These are phyloP conservation scores for Criorhina ranunculi DNA, from an alignment of 2,888 invertebrate genomes.

Conservation along the genomic window DNA sequence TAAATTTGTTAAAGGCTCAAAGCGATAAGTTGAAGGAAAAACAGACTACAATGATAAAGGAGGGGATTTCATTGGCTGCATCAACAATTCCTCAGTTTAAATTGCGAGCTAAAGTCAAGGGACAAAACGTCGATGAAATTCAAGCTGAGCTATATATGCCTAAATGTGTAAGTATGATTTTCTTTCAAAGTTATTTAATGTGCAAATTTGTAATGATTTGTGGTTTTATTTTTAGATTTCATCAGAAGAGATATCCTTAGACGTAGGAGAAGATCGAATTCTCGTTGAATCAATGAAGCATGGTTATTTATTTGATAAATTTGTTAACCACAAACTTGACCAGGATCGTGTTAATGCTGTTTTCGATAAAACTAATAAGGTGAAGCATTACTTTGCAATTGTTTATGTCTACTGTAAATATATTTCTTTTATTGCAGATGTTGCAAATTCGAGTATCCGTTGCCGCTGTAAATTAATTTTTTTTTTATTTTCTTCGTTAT, in stretches of 20 bases:
- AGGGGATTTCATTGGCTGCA: constrained; percentile 79
- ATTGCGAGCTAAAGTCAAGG: constrained; percentile 86
- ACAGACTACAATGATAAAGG: constrained; percentile 76
- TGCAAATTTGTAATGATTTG: not conserved
- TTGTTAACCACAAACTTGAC: constrained; percentile 88
- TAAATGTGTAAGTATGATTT: constrained; percentile 81
- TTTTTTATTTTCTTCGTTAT: not conserved
- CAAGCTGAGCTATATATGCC: constrained; percentile 84
- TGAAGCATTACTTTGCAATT: constrained; percentile 78
- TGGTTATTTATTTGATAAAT: constrained; percentile 89
- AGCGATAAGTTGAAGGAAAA: constrained; percentile 78
- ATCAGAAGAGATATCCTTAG: constrained; percentile 87
- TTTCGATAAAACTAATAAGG: constrained; percentile 86
- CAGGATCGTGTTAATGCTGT: constrained; percentile 85
- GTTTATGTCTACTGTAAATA: not conserved
- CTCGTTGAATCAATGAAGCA: constrained; percentile 87
- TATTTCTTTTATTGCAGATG: constrained; percentile 80
- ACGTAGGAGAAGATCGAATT: constrained; percentile 91
- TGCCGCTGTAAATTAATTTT: constrained; percentile 43
- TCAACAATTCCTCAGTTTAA: constrained; percentile 86
- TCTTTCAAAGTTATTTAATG: not conserved
- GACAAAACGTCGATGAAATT: constrained; percentile 80
- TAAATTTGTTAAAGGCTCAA: constrained; percentile 77
- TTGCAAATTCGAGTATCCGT: constrained; percentile 82
- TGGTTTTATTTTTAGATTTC: constrained; percentile 84